Evolutionary conservation across 1,140 invertebrate species (phyloP).

Genomic region (Drosophila miranda): DNA sequence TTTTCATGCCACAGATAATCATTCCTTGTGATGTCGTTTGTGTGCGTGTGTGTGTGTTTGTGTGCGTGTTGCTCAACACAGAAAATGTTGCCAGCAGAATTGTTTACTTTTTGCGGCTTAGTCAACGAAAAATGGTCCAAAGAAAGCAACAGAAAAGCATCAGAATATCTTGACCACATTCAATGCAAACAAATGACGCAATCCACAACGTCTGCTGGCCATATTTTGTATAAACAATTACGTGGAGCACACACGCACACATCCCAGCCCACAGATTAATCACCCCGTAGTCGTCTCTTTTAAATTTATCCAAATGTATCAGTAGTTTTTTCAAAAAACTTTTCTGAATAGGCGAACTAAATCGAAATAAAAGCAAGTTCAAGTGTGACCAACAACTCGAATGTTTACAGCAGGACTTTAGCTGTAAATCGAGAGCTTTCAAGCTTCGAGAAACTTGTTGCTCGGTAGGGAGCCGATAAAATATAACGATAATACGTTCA

Average conservation of each 20-base stretch:
- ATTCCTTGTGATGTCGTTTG: too few species aligned
- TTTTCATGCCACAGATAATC: too few species aligned
- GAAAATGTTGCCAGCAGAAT: slow-evolving; percentile 23
- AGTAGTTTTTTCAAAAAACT: not conserved
- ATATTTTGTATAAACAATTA: slow-evolving; percentile 61
- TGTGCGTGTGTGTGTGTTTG: not conserved
- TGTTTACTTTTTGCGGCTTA: slow-evolving; percentile 43
- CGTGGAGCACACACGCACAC: slow-evolving; percentile 15
- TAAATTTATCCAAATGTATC: slow-evolving; percentile 13
- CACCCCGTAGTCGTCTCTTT: slow-evolving; percentile 16
- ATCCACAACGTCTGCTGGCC: slow-evolving; percentile 38
- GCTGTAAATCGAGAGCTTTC: slow-evolving; percentile 36
- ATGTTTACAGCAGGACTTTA: slow-evolving; percentile 10
- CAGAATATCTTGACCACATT: slow-evolving; percentile 42
- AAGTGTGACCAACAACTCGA: not conserved
- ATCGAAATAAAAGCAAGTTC: not conserved
- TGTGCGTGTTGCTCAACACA: slow-evolving; percentile 27
- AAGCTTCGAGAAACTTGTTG: slow-evolving; percentile 57
- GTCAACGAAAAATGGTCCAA: slow-evolving; percentile 33
- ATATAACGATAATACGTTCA: not conserved
- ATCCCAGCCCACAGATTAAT: not conserved
- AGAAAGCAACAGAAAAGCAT: slow-evolving; percentile 18
- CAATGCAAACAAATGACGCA: slow-evolving; percentile 62
- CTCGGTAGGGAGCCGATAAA: slow-evolving; percentile 11
- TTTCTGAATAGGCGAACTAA: too few species aligned